Evolutionary conservation across 2,888 invertebrate species (phyloP), one percentile per base, ranked within the genome.

Genomic region (Hydrotaea cyrtoneurina): DNA sequence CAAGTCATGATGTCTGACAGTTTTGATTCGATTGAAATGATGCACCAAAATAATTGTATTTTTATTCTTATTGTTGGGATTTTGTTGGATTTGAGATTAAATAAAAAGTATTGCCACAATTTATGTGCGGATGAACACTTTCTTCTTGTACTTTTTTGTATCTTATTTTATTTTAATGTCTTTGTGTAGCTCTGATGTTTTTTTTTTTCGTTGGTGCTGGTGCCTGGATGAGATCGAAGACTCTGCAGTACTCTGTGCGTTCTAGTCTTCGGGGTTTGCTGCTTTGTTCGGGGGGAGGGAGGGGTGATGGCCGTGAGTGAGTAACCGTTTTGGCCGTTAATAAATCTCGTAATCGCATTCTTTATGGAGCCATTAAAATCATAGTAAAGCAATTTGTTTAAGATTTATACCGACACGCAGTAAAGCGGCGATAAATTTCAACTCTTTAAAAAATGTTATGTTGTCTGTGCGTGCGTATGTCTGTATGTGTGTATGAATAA

Each of bases 371-470:
- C 87, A 87, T 87, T 87, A 86, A 87, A 87, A 85, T 83, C 85
- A 80, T 80, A 75, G 80, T 69, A 83, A 84, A 80, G 87, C 80
- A 86, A 87, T 87, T 87, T 87, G 87, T 86, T 83, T 50, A 83
- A 87, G 87, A 87, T 87, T 87, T 87, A 87, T 87, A 79, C 74
- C 59, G 66, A 82, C 87, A 87, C 86, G 86, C 87, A 87, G 86
- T 87, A 83, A 85, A 87, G 73, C 77, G 71, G 73, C 85, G 62
- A 87, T 87, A 87, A 86, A 87, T 86, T 87, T 85, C 53, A 79
- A 80, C 80, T 82, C 82, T 85, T 85, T 84, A 53, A 71, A n/a
- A 71, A 71, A 59, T 55, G 46, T 36, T 62, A 62, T 62, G 36
- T 62, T 50, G 10, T 50, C 17, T 74, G n/a, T 62, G 46, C 71